Base-by-base conservation (phyloP, 2,113 vertebrate species). In the Corythornis cristatus region DNA sequence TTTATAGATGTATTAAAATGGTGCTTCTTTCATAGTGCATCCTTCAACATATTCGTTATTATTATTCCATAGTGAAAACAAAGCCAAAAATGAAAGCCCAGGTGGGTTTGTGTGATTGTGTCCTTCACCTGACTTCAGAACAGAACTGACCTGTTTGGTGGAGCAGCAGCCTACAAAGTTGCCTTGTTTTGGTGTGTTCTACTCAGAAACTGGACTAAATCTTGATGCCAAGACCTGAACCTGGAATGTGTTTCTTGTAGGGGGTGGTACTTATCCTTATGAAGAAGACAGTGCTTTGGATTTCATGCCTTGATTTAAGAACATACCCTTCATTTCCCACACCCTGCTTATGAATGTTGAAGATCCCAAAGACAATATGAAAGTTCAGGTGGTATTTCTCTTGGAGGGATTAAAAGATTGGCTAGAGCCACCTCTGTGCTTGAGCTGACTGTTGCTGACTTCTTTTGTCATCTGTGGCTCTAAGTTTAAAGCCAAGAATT, bases 111-210 rank as follows among this genome's bases (percentile, higher is more conserved):
- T 60, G 60, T 35, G 62, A 6, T 12, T 2, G 1, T 26, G 37
- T 62, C 74, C 31, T 21, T 58, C 12, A 1, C 3, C 23, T 66
- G 62, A 35, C 23, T 33, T 28, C 3, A 31, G 82, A 31, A 4
- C 54, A 46, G 50, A 42, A 21, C 9, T 25, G 72, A 35, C 13
- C 16, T 56, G 25, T 45, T 33, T 0, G 0, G 1, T 31, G 65
- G 64, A 35, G 31, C 42, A 31, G 64, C 3, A 74, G 5, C 50
- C 18, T 7, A 6, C 13, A 7, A 20, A 16, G 31, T 14, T 79
- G 5, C 13, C 29, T 21, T 10, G 0, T 25, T 64, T 25, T 37
- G 8, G 31, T 5, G 50, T 7, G 4, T 7, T 54, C 28, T 58
- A 15, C 45, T 53, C 14, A 15, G 22, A 28, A 13, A 5, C 0